phyloP scores from a whole-genome alignment of 2,888 invertebrate species.

The Sericinus montela region DNA sequence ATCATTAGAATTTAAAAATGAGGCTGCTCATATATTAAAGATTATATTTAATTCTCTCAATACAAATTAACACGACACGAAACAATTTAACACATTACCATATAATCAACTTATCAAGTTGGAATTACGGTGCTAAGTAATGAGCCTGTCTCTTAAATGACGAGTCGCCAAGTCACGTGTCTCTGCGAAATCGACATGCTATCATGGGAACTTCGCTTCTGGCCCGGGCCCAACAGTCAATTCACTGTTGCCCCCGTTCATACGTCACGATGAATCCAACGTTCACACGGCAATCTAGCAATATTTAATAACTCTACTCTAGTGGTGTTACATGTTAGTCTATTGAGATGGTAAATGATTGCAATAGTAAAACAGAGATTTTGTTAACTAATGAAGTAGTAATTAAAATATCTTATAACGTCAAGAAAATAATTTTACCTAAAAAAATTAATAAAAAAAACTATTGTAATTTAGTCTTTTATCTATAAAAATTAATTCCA shows the following conservation, averaged over 20 bases:
- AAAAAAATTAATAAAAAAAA: no score
- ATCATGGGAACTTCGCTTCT: slow-evolving; percentile 48
- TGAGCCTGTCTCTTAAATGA: slow-evolving; percentile 28
- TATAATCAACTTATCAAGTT: slow-evolving; percentile 17
- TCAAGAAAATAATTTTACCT: no score
- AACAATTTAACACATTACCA: slow-evolving; percentile 1
- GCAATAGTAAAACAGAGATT: no score
- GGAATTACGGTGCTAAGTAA: slow-evolving; percentile 23
- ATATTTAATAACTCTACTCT: slow-evolving; percentile 29
- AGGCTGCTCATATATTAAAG: no score
- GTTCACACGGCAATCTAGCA: slow-evolving; percentile 59
- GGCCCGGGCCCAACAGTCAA: slow-evolving; percentile 30
- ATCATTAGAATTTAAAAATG: no score
- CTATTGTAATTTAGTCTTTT: no score
- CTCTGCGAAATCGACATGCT: slow-evolving; percentile 45
- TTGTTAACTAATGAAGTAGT: background rate
- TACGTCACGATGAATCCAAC: slow-evolving; percentile 53
- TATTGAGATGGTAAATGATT: background rate
- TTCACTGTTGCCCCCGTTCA: slow-evolving; percentile 58
- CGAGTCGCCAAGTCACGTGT: slow-evolving; percentile 45
- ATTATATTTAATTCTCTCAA: no score
- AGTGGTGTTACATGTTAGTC: slow-evolving; percentile 1
- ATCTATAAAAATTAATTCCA: no score
- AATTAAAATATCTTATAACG: no score
- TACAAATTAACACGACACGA: background rate